A percentile compares a stretch with the other conserved stretches of the same genome.
Evolutionary conservation across 1,140 invertebrate genomes (phyloP).

Genomic region (Argopecten irradians): DNA sequence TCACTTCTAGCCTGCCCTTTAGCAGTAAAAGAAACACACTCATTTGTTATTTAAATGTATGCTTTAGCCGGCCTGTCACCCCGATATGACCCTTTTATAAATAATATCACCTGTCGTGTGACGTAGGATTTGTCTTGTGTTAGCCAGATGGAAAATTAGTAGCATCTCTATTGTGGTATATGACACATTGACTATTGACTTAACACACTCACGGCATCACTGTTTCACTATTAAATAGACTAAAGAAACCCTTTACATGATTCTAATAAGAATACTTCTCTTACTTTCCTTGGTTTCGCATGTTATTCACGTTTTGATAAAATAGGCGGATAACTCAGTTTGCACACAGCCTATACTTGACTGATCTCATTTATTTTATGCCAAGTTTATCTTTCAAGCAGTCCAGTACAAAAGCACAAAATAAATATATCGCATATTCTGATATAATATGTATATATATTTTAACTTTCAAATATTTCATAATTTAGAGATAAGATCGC

Average conservation of each 20-base stretch:
- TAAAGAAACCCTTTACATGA: no score
- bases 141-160: neutral
- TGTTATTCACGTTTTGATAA: no score
- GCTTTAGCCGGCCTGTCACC: conserved; percentile 8
- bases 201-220: neutral
- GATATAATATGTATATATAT: neutral
- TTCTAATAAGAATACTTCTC: no score
- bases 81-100: conserved; percentile 2
- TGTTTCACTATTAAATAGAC: no score
- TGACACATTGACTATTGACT: neutral
- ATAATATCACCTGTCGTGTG: neutral
- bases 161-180: neutral
- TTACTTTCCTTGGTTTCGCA: no score
- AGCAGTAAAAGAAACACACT: neutral
- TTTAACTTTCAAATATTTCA: conserved; percentile 23
- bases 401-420: neutral
- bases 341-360: neutral
- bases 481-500: neutral
- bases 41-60: conserved; percentile 23
- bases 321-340: no score
- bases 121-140: neutral
- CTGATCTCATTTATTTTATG: neutral
- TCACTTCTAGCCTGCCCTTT: conserved; percentile 14
- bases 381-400: neutral
- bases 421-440: neutral